Percentiles rank a stretch among this genome's conserved stretches.
Conservation (phyloP, 1,140 invertebrate genomes). For the Drosophila obscura region DNA sequence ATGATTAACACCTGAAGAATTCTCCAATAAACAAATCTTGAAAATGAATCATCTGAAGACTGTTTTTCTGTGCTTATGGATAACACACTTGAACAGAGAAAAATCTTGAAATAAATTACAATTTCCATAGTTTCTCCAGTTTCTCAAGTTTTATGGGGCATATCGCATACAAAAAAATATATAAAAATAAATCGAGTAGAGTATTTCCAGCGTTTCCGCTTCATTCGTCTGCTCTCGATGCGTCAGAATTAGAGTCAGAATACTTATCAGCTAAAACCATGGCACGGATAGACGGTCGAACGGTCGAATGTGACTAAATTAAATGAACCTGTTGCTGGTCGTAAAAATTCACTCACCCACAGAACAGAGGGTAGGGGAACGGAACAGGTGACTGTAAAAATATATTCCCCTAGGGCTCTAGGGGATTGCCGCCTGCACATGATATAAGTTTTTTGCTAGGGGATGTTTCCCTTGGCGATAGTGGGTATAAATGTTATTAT, state of each 20-base stretch:
- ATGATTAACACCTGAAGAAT: conserved; percentile 60
- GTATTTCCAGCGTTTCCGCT: conserved; percentile 39
- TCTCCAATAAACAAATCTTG: conserved; percentile 40
- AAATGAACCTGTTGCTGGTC: conserved; percentile 66
- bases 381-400: conserved; percentile 42
- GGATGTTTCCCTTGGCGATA: not conserved
- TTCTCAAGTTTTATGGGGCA: conserved; percentile 23
- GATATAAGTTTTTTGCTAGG: conserved; percentile 12
- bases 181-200: not conserved
- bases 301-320: conserved; percentile 63
- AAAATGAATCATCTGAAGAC: conserved; percentile 47
- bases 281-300: conserved; percentile 1
- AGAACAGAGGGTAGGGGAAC: not conserved
- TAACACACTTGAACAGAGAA: conserved; percentile 25
- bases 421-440: conserved; percentile 32
- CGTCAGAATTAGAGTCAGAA: conserved; percentile 49
- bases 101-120: conserved; percentile 7
- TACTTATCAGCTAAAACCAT: conserved; percentile 64
- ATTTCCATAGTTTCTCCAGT: conserved; percentile 17
- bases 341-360: conserved; percentile 33
- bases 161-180: conserved; percentile 1
- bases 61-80: conserved; percentile 19
- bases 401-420: conserved; percentile 21
- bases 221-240: conserved; percentile 26
- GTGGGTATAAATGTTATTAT: not conserved